Percentiles rank a stretch among this genome's conserved stretches.
phyloP scores from a whole-genome alignment of 1,140 invertebrate genomes.

The Heliconius hermathena region DNA sequence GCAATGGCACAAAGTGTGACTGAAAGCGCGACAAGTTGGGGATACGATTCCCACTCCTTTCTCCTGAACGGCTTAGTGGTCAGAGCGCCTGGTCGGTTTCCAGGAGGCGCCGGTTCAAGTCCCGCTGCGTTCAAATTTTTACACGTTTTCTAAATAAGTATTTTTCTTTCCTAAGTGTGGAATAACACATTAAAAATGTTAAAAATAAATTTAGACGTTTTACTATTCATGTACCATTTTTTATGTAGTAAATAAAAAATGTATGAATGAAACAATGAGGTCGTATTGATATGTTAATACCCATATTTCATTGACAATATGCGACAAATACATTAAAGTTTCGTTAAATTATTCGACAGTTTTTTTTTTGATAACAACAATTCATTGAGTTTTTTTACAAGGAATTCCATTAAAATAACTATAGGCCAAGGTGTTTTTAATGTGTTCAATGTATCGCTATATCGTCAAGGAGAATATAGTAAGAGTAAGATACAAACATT shows the following conservation, averaged over 20 bases:
- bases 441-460: neutral
- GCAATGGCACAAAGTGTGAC: too few species aligned
- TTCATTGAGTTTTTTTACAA: neutral
- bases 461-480: neutral
- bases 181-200: too few species aligned
- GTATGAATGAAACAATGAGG: conserved; percentile 4
- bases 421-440: neutral
- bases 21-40: too few species aligned
- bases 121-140: too few species aligned
- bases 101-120: too few species aligned
- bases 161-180: too few species aligned
- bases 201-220: neutral
- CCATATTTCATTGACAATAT: conserved; percentile 5
- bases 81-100: too few species aligned
- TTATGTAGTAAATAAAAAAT: neutral
- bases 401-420: neutral
- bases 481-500: neutral
- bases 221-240: neutral
- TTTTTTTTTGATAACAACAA: conserved; percentile 1
- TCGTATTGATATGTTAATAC: conserved; percentile 4
- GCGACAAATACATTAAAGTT: neutral
- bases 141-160: too few species aligned
- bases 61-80: too few species aligned
- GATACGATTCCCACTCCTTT: too few species aligned
- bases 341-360: neutral